Percentiles rank a stretch among this genome's conserved stretches.
phyloP scores from a whole-genome alignment of 2,888 invertebrate species.

The Machimus atricapillus region DNA sequence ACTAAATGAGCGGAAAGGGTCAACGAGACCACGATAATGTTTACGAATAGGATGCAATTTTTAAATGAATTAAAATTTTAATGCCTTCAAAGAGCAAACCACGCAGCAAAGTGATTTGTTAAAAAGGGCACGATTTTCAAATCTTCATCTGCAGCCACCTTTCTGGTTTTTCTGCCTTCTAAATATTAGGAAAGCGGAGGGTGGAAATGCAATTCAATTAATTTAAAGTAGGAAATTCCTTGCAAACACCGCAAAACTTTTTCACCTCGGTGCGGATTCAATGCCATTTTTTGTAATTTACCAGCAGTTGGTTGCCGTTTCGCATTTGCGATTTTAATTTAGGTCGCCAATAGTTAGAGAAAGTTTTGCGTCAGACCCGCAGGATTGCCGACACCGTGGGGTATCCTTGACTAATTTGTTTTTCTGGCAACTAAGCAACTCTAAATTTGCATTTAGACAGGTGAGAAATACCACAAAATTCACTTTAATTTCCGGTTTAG shows the following conservation, averaged over 20 bases:
- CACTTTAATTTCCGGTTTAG: constrained; percentile 42
- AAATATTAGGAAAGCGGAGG: neutral
- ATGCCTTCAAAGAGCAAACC: neutral
- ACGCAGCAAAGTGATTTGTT: neutral
- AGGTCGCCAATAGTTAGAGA: neutral
- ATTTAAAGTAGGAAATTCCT: neutral
- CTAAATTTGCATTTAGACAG: constrained; percentile 42
- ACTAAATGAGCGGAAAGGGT: neutral
- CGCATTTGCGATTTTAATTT: neutral
- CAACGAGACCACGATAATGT: neutral
- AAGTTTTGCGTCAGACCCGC: constrained; percentile 2
- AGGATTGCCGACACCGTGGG: neutral
- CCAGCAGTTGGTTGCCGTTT: neutral
- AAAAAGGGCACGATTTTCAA: neutral
- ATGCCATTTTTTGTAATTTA: neutral
- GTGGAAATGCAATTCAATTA: neutral
- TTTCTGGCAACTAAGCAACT: constrained; percentile 32
- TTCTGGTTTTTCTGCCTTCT: neutral
- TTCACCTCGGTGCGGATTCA: neutral
- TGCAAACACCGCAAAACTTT: neutral
- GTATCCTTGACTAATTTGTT: constrained; percentile 6
- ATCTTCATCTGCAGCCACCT: neutral
- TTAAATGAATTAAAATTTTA: neutral
- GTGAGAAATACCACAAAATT: constrained; percentile 40
- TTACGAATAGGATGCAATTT: neutral